phyloP scores from a whole-genome alignment of 2,797 vertebrate genomes.

The Capromys pilorides region DNA sequence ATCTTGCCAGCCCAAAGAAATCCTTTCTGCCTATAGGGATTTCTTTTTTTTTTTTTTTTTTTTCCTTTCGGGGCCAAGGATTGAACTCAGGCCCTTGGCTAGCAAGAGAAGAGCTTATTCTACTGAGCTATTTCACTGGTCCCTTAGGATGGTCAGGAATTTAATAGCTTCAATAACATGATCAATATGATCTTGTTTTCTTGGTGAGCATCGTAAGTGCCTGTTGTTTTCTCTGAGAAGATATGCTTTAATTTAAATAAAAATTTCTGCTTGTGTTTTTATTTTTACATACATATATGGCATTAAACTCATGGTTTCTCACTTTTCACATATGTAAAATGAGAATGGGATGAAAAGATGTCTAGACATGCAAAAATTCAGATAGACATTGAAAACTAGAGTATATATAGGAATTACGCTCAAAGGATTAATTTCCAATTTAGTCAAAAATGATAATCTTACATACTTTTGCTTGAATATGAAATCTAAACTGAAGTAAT shows the following conservation, averaged over 20 bases:
- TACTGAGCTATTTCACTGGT: no score
- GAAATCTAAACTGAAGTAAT: conserved; percentile 6
- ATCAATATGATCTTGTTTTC: neutral
- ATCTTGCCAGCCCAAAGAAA: no score
- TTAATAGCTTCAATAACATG: neutral
- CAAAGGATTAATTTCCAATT: neutral
- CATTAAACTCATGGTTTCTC: neutral
- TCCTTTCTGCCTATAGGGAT: no score
- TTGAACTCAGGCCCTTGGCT: no score
- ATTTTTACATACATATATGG: neutral
- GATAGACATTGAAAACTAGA: neutral
- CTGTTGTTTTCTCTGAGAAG: neutral
- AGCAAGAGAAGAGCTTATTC: no score
- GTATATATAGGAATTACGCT: neutral
- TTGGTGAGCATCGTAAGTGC: neutral
- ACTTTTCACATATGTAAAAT: neutral
- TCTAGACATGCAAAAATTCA: conserved; percentile 8
- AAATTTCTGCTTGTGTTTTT: neutral
- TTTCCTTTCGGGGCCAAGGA: no score
- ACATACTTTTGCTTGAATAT: neutral
- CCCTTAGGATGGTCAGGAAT: neutral
- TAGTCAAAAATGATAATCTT: neutral
- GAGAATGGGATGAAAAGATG: neutral
- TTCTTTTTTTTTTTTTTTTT: no score
- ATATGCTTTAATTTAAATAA: neutral